phyloP scores from a whole-genome alignment of 2,113 vertebrate species.

The Nibea coibor region DNA sequence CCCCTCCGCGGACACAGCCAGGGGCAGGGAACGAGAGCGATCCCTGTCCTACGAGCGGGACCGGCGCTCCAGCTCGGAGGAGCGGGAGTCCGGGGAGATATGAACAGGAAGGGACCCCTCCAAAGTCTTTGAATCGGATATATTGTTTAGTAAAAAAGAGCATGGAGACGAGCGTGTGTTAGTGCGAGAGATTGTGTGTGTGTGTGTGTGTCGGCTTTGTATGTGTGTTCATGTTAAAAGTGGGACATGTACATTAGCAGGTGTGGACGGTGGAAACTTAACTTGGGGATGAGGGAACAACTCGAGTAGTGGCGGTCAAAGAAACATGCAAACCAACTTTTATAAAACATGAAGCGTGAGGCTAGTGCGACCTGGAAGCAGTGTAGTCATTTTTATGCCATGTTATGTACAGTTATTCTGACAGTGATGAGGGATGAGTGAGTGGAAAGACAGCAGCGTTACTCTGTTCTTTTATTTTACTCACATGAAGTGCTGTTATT shows the following conservation, averaged over 20 bases:
- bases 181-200: neutral
- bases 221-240: constrained; percentile 57
- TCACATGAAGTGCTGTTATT: constrained; percentile 59
- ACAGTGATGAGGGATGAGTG: constrained; percentile 22
- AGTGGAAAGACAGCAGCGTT: constrained; percentile 27
- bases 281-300: constrained; percentile 32
- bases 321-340: constrained; percentile 59
- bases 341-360: constrained; percentile 29
- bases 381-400: constrained; percentile 46
- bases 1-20: constrained; percentile 70
- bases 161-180: constrained; percentile 39
- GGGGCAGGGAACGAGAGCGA: constrained; percentile 73
- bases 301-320: constrained; percentile 34
- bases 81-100: constrained; percentile 86
- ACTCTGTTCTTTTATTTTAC: constrained; percentile 64
- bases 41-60: constrained; percentile 82
- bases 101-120: constrained; percentile 57
- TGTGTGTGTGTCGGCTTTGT: constrained; percentile 46
- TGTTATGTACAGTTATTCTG: constrained; percentile 51
- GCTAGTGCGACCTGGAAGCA: constrained; percentile 33
- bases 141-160: constrained; percentile 56
- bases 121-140: constrained; percentile 56
- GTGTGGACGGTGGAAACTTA: constrained; percentile 17
- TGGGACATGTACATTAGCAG: constrained; percentile 52
- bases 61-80: constrained; percentile 83